A percentile compares a stretch with the other conserved stretches of the same genome.
Conservation (phyloP, 1,140 invertebrate genomes). For the Temnothorax curvispinosus region DNA sequence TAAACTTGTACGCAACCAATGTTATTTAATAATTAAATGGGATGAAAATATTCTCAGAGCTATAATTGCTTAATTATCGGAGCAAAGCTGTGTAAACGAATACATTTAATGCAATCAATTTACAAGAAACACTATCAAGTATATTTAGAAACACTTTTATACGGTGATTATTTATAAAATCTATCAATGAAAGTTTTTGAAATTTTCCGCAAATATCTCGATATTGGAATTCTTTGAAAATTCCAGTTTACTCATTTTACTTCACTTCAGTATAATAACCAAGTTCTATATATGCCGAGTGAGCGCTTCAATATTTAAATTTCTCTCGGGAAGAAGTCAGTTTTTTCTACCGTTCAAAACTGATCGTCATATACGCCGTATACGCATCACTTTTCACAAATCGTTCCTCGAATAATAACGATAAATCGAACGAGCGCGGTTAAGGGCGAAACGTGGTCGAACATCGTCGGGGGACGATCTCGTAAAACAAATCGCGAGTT, state of each 20-base stretch:
- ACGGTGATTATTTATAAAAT: not conserved
- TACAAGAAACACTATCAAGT: not conserved
- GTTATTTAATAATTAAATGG: conserved; percentile 11
- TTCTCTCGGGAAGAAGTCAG: not conserved
- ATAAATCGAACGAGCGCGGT: conserved; percentile 30
- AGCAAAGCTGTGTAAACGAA: not conserved
- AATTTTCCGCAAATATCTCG: not conserved
- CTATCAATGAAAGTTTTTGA: not conserved
- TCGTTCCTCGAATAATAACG: conserved; percentile 26
- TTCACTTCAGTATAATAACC: not conserved
- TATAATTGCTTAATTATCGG: not conserved
- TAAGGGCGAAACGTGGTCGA: conserved; percentile 21
- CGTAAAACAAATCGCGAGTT: conserved; percentile 57
- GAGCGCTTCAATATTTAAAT: not conserved
- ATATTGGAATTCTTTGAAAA: not conserved
- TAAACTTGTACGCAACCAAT: not conserved
- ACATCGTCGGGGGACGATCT: conserved; percentile 30
- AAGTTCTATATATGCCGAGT: not conserved
- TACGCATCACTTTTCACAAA: conserved; percentile 11
- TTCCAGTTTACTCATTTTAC: not conserved
- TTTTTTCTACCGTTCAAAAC: not conserved
- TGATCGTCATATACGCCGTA: not conserved
- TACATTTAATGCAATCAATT: not conserved
- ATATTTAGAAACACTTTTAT: not conserved
- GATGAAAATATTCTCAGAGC: not conserved